Percentiles rank a stretch among this genome's conserved stretches.
These are phyloP conservation scores for Kradibia gibbosae DNA, from an alignment of 1,140 invertebrate species.

Conservation along the genomic window DNA sequence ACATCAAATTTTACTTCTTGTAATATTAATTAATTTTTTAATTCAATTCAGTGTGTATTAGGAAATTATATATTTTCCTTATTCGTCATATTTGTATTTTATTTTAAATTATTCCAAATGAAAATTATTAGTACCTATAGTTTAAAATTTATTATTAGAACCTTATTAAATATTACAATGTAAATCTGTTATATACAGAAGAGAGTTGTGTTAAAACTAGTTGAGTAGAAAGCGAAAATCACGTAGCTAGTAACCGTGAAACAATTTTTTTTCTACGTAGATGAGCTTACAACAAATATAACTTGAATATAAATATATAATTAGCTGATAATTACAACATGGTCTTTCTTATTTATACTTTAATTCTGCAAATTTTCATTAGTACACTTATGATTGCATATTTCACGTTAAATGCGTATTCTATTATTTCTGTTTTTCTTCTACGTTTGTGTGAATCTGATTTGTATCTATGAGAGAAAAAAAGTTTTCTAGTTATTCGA, in stretches of 20 bases:
- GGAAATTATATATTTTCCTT: neutral
- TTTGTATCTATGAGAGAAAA: neutral
- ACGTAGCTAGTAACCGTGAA: constrained; percentile 26
- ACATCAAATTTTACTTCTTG: no score
- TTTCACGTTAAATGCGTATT: neutral
- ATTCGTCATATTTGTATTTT: neutral
- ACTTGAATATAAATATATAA: constrained; percentile 24
- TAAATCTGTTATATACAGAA: neutral
- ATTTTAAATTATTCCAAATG: neutral
- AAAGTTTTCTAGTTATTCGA: neutral
- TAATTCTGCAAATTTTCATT: constrained; percentile 12
- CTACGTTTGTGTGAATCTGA: no score
- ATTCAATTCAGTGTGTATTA: neutral
- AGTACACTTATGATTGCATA: neutral
- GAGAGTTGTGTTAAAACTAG: constrained; percentile 25
- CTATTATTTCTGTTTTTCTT: neutral
- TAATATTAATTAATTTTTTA: neutral
- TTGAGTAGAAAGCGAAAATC: constrained; percentile 40
- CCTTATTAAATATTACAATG: constrained; percentile 30
- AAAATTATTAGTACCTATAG: neutral
- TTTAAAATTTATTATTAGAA: neutral
- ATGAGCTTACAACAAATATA: neutral
- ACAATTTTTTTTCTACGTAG: constrained; percentile 4
- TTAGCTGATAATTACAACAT: constrained; percentile 29
- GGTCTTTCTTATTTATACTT: neutral